Evolutionary conservation across 2,113 vertebrate species (phyloP), one percentile per base, ranked within the genome.

Genomic region (Australoheros scitulus): DNA sequence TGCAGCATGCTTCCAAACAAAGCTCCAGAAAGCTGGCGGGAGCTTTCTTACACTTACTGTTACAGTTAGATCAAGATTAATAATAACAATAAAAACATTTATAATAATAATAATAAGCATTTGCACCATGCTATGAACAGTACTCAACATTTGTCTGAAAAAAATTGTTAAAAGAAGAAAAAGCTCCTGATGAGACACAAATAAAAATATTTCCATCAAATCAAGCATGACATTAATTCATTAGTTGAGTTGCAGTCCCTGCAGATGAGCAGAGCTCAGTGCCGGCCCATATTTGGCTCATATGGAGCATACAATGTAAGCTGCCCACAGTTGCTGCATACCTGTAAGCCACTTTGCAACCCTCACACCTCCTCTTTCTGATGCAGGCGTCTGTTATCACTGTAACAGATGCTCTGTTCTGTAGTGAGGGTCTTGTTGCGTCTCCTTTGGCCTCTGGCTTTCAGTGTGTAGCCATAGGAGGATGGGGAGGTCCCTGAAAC

Each of bases 1-100:
- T 52, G 61, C 76, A 61, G 32, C 18, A 2, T 7, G 57, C 41
- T 6, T 60, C 77, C 78, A 68, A 72, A 88, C 83, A 88, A 52
- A 89, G 64, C 76, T 58, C 43, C 78, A 59, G 63, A 77, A 76
- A 61, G 76, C 50, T 26, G 41, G 38, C 38, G 43, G 38, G 14
- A 18, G 41, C 22, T 47, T 68, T 68, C 41, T 9, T 47, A 47
- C 22, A 68, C 5, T 68, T 18, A 68, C 38, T 6, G 8, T 68
- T 68, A 68, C 22, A 47, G 64, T 68, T 47, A 47, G 17, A 3
- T 24, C n/a, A 43, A 24, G 17, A 47, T 17, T 68, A 68, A 47
- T 26, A 68, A 68, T 26, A 47, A 47, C 22, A 68, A 68, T 14
- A 68, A 68, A 22, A 68, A 68, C 43, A 9, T 36, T 36, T 8